Percentiles rank a stretch among this genome's conserved stretches.
Conservation (phyloP, 2,888 invertebrate genomes). For the Sicus ferrugineus region DNA sequence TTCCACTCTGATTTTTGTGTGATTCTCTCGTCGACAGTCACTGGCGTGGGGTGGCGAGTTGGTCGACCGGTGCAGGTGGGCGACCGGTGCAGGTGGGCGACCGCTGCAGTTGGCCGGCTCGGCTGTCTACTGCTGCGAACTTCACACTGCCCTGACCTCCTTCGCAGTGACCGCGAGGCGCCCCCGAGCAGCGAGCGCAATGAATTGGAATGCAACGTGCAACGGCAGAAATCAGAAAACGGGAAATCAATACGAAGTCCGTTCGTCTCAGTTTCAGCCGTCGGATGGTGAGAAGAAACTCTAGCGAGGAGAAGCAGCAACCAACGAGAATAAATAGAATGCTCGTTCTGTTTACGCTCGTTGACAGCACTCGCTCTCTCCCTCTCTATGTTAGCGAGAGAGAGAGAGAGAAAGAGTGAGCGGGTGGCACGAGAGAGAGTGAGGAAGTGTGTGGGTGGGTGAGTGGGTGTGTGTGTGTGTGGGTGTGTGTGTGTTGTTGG, state of each 20-base stretch:
- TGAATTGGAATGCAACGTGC: conserved; percentile 17
- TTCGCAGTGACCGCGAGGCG: conserved; percentile 53
- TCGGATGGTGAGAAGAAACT: not conserved
- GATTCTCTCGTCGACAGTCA: not conserved
- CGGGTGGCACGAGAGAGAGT: too few relatives aligned
- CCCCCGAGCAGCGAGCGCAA: conserved; percentile 37
- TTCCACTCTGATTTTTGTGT: not conserved
- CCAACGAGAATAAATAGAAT: too few relatives aligned
- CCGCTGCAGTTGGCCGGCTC: not conserved
- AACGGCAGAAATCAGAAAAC: not conserved
- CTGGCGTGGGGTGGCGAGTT: not conserved
- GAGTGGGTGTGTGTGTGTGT: too few relatives aligned
- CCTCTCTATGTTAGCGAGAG: too few relatives aligned
- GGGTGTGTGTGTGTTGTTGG: too few relatives aligned
- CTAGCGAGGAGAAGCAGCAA: not conserved
- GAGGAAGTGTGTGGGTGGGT: too few relatives aligned
- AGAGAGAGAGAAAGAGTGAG: too few relatives aligned
- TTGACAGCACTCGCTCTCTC: not conserved
- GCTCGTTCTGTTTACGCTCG: not conserved
- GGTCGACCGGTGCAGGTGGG: not conserved
- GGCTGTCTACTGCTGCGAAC: conserved; percentile 45
- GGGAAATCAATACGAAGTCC: conserved; percentile 11
- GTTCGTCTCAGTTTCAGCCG: too few relatives aligned
- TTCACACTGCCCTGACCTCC: conserved; percentile 58
- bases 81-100: not conserved